Evolutionary conservation across 2,797 vertebrate species (phyloP).

Genomic region (Australoheros facetus): DNA sequence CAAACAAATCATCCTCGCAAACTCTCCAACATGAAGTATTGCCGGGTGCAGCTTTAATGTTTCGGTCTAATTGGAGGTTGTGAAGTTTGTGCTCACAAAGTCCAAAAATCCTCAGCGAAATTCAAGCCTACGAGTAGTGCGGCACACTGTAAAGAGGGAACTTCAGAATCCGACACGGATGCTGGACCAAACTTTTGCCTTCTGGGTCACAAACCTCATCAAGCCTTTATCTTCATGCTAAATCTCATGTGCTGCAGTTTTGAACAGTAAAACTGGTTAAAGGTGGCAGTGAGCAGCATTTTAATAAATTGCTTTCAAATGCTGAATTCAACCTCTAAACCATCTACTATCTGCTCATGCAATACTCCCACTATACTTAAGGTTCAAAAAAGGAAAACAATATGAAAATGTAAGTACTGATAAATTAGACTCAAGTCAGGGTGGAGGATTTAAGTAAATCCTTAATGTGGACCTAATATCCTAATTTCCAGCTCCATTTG

Average conservation of each 20-base stretch:
- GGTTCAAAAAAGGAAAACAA: no score
- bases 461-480: no score
- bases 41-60: slow-evolving; percentile 37
- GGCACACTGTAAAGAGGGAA: background rate
- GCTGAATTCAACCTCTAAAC: no score
- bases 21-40: background rate
- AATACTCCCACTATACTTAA: no score
- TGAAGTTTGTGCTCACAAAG: slow-evolving; percentile 5
- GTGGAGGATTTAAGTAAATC: no score
- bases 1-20: background rate
- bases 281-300: background rate
- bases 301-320: background rate
- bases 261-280: no score
- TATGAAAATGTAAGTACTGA: no score
- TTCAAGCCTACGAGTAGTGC: background rate
- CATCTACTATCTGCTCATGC: no score
- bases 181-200: background rate
- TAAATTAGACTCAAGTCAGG: no score
- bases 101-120: background rate
- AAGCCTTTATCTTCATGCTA: background rate
- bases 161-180: background rate
- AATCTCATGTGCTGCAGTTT: background rate
- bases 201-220: background rate
- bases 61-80: background rate
- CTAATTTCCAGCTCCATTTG: no score